phyloP scores from a whole-genome alignment of 2,888 invertebrate genomes.

The Aleiodes testaceus region DNA sequence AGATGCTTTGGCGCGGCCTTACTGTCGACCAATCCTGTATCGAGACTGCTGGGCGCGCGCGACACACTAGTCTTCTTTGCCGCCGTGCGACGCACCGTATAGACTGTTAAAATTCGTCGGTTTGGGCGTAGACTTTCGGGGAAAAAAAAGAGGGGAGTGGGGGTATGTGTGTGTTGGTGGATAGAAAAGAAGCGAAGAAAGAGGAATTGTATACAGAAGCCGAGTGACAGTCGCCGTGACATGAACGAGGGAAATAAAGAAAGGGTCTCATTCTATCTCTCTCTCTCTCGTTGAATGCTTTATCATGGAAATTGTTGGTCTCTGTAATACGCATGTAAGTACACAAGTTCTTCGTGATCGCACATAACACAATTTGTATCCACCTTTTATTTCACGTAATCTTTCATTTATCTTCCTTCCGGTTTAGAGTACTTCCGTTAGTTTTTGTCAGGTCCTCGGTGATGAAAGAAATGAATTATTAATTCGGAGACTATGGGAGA shows the following conservation, averaged over 20 bases:
- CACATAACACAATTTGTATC: slow-evolving; percentile 49
- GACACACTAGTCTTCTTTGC: slow-evolving; percentile 38
- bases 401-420: slow-evolving; percentile 44
- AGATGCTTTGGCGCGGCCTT: slow-evolving; percentile 65
- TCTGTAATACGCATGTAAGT: slow-evolving; percentile 37
- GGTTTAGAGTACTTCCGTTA: slow-evolving; percentile 32
- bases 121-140: neutral
- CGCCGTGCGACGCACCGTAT: slow-evolving; percentile 3
- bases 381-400: slow-evolving; percentile 36
- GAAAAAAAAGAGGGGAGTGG: neutral
- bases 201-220: slow-evolving; percentile 16
- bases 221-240: slow-evolving; percentile 20
- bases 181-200: slow-evolving; percentile 11
- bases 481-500: too few species aligned
- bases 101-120: slow-evolving; percentile 1
- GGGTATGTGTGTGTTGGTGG: neutral
- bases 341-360: slow-evolving; percentile 40
- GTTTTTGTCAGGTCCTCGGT: too few species aligned
- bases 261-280: neutral
- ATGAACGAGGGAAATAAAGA: slow-evolving; percentile 16
- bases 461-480: too few species aligned
- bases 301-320: slow-evolving; percentile 54
- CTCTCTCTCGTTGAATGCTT: slow-evolving; percentile 33
- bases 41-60: slow-evolving; percentile 68
- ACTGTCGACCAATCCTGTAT: slow-evolving; percentile 61